Base-by-base conservation (phyloP, 2,888 invertebrate species). In the Podotricha telesiphe region DNA sequence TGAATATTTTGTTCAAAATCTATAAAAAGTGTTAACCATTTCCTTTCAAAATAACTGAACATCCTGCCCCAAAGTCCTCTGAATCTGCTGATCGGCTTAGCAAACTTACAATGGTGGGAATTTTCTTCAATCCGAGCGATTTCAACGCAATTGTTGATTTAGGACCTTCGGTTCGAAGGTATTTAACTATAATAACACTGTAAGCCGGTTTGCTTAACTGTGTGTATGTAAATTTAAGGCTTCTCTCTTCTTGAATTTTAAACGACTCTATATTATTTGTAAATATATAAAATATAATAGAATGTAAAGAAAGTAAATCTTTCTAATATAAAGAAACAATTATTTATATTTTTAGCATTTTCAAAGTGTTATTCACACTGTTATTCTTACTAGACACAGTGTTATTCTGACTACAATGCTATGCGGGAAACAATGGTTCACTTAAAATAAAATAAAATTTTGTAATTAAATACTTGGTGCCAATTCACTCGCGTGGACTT, bases 71-170 rank as follows among this genome's bases (percentile, higher is more conserved):
- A 42, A 59, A 59, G 45, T 59, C 59, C 59, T 45, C 4, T 1
- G 59, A 69, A 63, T 69, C 71, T 48, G 28, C 51, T 63, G 65
- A 66, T 69, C 68, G 58, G 66, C 66, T 69, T 66, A 69, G 53
- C 37, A 69, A 69, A 63, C 62, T 69, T 65, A 64, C 65, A 66
- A 66, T 63, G 58, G 63, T 47, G 50, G n/a, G 69, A 66, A 66
- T 66, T 68, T 70, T 48, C 66, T 48, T 58, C 55, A 17, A 53
- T 53, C 58, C 51, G 48, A 34, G 48, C 66, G 71, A 69, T 61
- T 69, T 69, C 17, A 63, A 28, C 53, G 15, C 56, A 61, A 63
- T 53, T 72, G 69, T 71, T 71, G 71, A 67, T 69, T 71, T 69
- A 71, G 71, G 69, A 67, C 64, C 47, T 55, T 48, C 63, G 40